These are phyloP conservation scores for Brachionus koreanus DNA, from an alignment of 1,140 invertebrate genomes.

Conservation along the genomic window DNA sequence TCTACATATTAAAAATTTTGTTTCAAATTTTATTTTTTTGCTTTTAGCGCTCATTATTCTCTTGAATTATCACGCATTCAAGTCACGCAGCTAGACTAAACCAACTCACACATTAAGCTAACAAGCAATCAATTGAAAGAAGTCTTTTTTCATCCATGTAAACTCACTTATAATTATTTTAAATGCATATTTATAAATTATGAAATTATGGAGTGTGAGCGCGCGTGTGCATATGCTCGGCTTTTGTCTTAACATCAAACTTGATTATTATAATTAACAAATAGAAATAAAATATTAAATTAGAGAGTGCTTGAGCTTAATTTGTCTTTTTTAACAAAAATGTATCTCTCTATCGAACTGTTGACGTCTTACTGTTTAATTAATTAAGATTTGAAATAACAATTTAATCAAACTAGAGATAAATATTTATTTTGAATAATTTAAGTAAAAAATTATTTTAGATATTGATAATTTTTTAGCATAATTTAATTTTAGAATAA, in stretches of 20 bases:
- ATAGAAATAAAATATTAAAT: background rate
- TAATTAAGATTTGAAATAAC: too few relatives aligned
- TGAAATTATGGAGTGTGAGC: background rate
- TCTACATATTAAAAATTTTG: constrained; percentile 33
- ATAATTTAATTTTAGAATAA: background rate
- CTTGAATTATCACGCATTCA: constrained; percentile 33
- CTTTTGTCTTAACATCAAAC: constrained; percentile 7
- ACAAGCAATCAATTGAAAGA: background rate
- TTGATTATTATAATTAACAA: background rate
- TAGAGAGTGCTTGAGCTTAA: background rate
- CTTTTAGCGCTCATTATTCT: constrained; percentile 36
- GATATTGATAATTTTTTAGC: background rate
- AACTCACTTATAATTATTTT: background rate
- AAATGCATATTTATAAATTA: background rate
- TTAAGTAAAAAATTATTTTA: background rate
- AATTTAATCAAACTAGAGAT: too few relatives aligned
- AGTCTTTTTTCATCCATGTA: background rate
- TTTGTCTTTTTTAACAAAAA: background rate
- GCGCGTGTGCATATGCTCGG: background rate
- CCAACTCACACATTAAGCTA: background rate
- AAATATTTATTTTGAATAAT: too few relatives aligned
- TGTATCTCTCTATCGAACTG: background rate
- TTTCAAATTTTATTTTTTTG: constrained; percentile 29
- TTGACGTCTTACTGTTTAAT: background rate
- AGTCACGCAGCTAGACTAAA: background rate